A percentile compares a stretch with the other conserved stretches of the same genome.
Conservation (phyloP, 2,797 vertebrate species). For the Chaetodon trifasciatus region DNA sequence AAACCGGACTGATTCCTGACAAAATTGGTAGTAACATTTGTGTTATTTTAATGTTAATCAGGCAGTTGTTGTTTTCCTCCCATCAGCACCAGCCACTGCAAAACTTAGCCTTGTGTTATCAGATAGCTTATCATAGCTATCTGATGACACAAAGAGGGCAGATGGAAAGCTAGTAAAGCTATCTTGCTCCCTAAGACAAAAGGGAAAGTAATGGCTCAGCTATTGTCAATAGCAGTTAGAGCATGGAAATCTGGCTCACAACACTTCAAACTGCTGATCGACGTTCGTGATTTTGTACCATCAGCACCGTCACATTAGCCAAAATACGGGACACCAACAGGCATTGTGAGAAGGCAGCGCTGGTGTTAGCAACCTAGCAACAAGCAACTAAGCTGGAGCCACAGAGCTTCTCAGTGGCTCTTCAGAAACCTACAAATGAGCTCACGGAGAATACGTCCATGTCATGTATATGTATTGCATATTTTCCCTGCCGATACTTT, state of each 20-base stretch:
- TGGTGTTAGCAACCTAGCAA: conserved; percentile 82
- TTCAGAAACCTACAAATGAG: too few species aligned
- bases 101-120: conserved; percentile 60
- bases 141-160: conserved; percentile 79
- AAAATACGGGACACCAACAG: conserved; percentile 60
- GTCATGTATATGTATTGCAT: too few species aligned
- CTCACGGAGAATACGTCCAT: too few species aligned
- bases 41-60: conserved; percentile 13
- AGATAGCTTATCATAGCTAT: conserved; percentile 56
- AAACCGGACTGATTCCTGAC: conserved; percentile 19
- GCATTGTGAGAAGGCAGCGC: conserved; percentile 72
- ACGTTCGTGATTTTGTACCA: not conserved
- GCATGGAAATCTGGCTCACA: conserved; percentile 54
- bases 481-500: too few species aligned
- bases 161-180: conserved; percentile 78
- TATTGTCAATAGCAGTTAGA: conserved; percentile 77
- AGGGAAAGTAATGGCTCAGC: conserved; percentile 85
- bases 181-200: conserved; percentile 82
- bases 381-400: conserved; percentile 47
- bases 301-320: conserved; percentile 36
- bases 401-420: too few species aligned
- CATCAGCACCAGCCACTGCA: not conserved
- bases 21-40: conserved; percentile 23
- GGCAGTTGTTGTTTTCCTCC: conserved; percentile 14
- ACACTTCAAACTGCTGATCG: conserved; percentile 41